Percentiles rank a stretch among this genome's conserved stretches.
These are phyloP conservation scores for Cheilosia soror DNA, from an alignment of 2,888 invertebrate species.

Conservation along the genomic window DNA sequence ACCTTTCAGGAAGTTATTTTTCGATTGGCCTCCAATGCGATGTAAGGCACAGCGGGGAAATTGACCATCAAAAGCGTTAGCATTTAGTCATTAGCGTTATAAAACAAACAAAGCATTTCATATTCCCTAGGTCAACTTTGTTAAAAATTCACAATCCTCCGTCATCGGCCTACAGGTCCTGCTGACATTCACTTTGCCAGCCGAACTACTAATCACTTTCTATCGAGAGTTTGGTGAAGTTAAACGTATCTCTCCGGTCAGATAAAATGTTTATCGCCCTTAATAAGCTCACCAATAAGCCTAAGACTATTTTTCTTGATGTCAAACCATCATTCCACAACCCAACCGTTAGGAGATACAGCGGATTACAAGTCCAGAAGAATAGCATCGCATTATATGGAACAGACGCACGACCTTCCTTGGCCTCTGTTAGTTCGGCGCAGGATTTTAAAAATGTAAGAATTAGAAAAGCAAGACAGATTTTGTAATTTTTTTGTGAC, in stretches of 20 bases:
- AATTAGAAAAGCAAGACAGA: background rate
- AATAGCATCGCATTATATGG: slow-evolving; percentile 78
- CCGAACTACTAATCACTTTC: slow-evolving; percentile 46
- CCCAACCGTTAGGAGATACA: slow-evolving; percentile 79
- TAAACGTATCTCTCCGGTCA: slow-evolving; percentile 11
- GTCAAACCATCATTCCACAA: slow-evolving; percentile 80
- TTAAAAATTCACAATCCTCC: slow-evolving; percentile 37
- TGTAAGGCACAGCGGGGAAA: background rate
- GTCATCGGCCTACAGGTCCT: background rate
- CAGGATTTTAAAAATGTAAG: slow-evolving; percentile 78
- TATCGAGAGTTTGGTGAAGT: slow-evolving; percentile 27
- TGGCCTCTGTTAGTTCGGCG: slow-evolving; percentile 78
- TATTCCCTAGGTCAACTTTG: slow-evolving; percentile 64
- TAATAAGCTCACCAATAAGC: slow-evolving; percentile 79
- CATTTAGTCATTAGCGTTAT: slow-evolving; percentile 51
- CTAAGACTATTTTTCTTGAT: slow-evolving; percentile 81
- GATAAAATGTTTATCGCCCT: slow-evolving; percentile 79
- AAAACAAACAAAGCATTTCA: slow-evolving; percentile 59
- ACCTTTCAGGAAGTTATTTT: slow-evolving; percentile 19
- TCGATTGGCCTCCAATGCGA: background rate
- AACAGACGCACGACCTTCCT: slow-evolving; percentile 78
- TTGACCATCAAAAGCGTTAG: slow-evolving; percentile 4
- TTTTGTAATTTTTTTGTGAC: background rate
- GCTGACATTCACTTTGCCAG: background rate
- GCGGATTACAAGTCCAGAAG: slow-evolving; percentile 79